Evolutionary conservation across 2,888 invertebrate species (phyloP).

Genomic region (Drosophila merina): DNA sequence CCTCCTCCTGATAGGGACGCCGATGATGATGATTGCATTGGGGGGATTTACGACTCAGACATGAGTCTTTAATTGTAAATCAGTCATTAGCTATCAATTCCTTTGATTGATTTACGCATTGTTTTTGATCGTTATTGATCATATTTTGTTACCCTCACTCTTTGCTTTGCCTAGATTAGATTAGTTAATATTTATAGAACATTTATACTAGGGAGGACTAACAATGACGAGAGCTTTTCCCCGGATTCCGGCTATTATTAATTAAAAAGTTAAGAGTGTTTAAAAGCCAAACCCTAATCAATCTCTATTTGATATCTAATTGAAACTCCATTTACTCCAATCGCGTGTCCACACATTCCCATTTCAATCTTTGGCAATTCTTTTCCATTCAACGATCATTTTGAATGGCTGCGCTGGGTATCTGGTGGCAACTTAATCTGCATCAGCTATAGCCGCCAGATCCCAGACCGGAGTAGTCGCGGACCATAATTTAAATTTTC

Average conservation of each 20-base stretch:
- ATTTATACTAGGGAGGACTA: constrained; percentile 11
- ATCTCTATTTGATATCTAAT: neutral
- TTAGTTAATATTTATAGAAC: constrained; percentile 35
- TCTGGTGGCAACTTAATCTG: constrained; percentile 30
- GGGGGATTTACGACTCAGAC: constrained; percentile 39
- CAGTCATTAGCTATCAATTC: constrained; percentile 66
- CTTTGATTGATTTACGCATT: constrained; percentile 63
- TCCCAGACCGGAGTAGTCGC: constrained; percentile 19
- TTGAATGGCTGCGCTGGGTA: neutral
- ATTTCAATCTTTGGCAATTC: constrained; percentile 1
- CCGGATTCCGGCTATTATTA: constrained; percentile 23
- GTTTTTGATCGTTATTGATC: constrained; percentile 65
- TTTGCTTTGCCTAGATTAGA: constrained; percentile 22
- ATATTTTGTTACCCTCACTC: constrained; percentile 36
- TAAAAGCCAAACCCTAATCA: neutral
- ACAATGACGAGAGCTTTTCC: constrained; percentile 3
- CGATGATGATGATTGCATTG: constrained; percentile 17
- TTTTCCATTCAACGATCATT: constrained; percentile 1
- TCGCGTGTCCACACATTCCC: neutral
- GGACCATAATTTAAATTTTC: constrained; percentile 74
- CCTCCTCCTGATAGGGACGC: constrained; percentile 31
- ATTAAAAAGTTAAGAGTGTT: neutral
- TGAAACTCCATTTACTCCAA: neutral
- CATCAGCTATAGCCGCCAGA: constrained; percentile 7
- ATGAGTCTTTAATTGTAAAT: constrained; percentile 55